Evolutionary conservation across 2,888 invertebrate genomes (phyloP), one percentile per base, ranked within the genome.

Genomic region (Drosophila fulvimacula): DNA sequence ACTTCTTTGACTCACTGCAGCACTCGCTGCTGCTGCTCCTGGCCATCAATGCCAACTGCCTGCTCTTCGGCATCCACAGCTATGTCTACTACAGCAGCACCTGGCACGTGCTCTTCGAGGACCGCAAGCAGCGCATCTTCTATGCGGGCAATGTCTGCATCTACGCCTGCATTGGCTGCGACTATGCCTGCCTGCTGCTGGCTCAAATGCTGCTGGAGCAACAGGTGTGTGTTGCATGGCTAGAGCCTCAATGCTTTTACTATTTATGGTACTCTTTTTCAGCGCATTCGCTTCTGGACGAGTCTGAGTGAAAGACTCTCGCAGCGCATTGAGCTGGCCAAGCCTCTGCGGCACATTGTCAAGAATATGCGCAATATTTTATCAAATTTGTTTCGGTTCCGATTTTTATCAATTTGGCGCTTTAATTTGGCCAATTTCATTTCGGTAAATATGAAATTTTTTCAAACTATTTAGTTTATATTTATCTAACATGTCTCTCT

Each of bases 141-240:
- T 84, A 90, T 63, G 91, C 88, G 0, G 73, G 73, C 7, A 92
- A 89, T 55, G 62, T 64, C 0, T 76, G 69, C 15, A 90, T 91
- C 46, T 92, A 82, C 55, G 82, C 89, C 38, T 90, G 90, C 41
- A 90, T 92, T 24, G 69, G 72, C 10, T 80, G 83, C 66, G 91
- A 91, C 46, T 91, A 92, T 52, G 6, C 68, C 0, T 83, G 90
- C n/a, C 56, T 92, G 5, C 66, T 85, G 24, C 4, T 80, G 15
- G 66, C 83, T 0, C 84, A 85, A 39, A 63, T 30, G 0, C 44
- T 36, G 1, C 73, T 90, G 36, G 61, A 78, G 19, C 78, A 73
- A 57, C 75, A 82, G 79, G 91, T 90, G 36, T 2, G 61, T 15
- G 3, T 5, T 7, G n/a, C 0, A 10, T 3, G 4, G 11, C 2